phyloP scores from a whole-genome alignment of 2,797 vertebrate species.

The Pseudocheirus occidentalis region DNA sequence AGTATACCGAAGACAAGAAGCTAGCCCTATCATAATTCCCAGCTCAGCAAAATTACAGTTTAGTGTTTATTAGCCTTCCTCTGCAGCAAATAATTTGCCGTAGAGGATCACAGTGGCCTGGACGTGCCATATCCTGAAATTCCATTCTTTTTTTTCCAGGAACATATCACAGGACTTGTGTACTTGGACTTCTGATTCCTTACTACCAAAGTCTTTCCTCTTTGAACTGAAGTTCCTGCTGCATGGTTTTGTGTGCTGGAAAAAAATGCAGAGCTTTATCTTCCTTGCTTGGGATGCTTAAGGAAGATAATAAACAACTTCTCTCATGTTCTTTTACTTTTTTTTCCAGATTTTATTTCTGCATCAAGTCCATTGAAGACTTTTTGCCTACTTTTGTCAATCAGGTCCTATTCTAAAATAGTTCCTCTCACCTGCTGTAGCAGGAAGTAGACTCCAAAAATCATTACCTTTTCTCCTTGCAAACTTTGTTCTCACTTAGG shows the following conservation, averaged over 20 bases:
- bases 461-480: neutral
- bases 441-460: neutral
- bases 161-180: neutral
- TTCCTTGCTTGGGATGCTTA: neutral
- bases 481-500: neutral
- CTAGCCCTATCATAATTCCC: neutral
- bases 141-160: neutral
- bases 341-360: neutral
- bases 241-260: neutral
- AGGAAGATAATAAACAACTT: neutral
- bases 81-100: neutral
- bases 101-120: neutral
- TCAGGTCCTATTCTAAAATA: neutral
- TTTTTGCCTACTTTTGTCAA: neutral
- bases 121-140: neutral
- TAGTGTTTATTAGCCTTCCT: neutral
- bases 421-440: neutral
- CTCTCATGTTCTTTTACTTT: neutral
- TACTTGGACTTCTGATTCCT: neutral
- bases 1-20: neutral
- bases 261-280: neutral
- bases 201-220: neutral
- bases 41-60: neutral
- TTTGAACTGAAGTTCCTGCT: neutral
- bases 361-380: neutral